Evolutionary conservation across 1,140 invertebrate genomes (phyloP).

Genomic region (Polypedilum vanderplanki): DNA sequence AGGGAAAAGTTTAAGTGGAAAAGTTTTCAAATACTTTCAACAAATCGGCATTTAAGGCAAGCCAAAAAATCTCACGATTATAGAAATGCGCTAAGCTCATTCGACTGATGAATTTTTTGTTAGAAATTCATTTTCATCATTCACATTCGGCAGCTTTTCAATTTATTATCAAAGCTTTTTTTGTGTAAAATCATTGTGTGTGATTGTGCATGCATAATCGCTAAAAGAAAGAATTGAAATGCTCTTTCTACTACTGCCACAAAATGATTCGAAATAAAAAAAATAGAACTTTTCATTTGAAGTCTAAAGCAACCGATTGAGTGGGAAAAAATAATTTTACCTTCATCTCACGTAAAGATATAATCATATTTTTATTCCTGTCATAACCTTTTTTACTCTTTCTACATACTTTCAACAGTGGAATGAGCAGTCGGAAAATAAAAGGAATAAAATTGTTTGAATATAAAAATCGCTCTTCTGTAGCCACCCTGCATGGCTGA

Average conservation of each 20-base stretch:
- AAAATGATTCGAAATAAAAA: conserved; percentile 2
- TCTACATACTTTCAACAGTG: neutral
- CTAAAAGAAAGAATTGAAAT: neutral
- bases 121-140: too few relatives aligned
- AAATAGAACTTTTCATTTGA: neutral
- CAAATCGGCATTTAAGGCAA: too few relatives aligned
- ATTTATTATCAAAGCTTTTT: neutral
- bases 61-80: too few relatives aligned
- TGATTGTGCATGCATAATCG: conserved; percentile 23
- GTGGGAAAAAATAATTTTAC: neutral
- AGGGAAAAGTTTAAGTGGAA: too few relatives aligned
- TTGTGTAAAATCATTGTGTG: conserved; percentile 10
- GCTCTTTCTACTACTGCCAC: neutral
- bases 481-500: neutral
- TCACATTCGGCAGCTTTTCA: too few relatives aligned
- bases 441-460: too few relatives aligned
- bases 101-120: too few relatives aligned
- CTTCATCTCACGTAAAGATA: conserved; percentile 8
- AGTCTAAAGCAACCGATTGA: neutral
- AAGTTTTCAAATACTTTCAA: too few relatives aligned
- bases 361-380: conserved; percentile 19
- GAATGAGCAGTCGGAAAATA: neutral
- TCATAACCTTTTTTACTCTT: neutral
- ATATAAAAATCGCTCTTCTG: neutral
- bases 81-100: too few relatives aligned